Conservation (phyloP, 2,797 vertebrate genomes). For the Chelonia mydas region DNA sequence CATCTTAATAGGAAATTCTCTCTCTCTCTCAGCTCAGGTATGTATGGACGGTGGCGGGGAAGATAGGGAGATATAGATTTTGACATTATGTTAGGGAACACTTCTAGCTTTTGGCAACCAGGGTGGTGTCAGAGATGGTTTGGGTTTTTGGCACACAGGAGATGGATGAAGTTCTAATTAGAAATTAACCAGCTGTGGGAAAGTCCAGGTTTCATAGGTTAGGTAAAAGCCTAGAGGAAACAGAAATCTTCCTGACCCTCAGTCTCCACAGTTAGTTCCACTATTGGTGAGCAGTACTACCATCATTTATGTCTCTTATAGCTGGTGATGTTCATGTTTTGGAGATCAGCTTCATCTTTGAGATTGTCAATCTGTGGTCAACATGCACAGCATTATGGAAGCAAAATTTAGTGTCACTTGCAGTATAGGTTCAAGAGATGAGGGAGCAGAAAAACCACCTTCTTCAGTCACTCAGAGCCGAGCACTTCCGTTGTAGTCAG, state of each 20-base stretch:
- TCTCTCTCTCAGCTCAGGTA: no score
- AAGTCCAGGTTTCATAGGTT: background rate
- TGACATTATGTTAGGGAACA: background rate
- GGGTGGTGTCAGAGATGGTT: background rate
- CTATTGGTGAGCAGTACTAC: background rate
- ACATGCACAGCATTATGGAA: background rate
- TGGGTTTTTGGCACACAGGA: no score
- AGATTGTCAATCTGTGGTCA: background rate
- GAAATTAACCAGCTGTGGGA: background rate
- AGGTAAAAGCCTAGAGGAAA: conserved; percentile 3
- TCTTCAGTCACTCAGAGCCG: conserved; percentile 12
- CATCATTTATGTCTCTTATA: background rate
- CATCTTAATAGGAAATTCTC: no score
- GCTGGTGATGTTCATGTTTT: background rate
- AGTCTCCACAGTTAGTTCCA: background rate
- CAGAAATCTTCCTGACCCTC: background rate
- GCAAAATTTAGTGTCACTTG: conserved; percentile 23
- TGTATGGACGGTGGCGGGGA: no score
- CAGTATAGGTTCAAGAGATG: background rate
- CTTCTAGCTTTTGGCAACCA: background rate
- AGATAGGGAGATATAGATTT: no score
- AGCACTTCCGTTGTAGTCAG: conserved; percentile 34
- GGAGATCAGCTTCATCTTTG: background rate
- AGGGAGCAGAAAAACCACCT: background rate
- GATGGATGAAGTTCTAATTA: background rate